Percentiles rank a stretch among this genome's conserved stretches.
Conservation (phyloP, 2,888 invertebrate genomes). For the Eumerus sabulonum region DNA sequence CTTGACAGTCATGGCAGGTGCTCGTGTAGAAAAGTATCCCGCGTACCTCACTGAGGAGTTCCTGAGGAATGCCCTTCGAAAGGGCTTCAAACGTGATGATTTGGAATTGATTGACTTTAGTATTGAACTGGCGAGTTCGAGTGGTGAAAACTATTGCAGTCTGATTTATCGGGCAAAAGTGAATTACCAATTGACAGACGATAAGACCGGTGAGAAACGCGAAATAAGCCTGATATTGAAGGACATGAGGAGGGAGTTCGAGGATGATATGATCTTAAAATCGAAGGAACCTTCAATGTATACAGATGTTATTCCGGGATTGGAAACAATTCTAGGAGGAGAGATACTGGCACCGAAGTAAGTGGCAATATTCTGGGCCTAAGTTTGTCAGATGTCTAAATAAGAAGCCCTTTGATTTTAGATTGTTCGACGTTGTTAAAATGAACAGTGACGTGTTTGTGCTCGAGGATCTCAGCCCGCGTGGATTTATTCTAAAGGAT, state of each 20-base stretch:
- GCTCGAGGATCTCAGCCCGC: slow-evolving; percentile 9
- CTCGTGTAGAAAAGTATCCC: not conserved
- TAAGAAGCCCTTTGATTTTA: not conserved
- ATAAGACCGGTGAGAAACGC: not conserved
- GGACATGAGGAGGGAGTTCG: slow-evolving; percentile 19
- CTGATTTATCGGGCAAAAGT: slow-evolving; percentile 23
- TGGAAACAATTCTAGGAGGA: slow-evolving; percentile 14
- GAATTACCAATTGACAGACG: not conserved
- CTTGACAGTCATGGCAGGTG: slow-evolving; percentile 11
- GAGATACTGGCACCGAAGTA: slow-evolving; percentile 19
- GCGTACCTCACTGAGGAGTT: slow-evolving; percentile 6
- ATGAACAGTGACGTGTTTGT: slow-evolving; percentile 15
- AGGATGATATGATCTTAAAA: slow-evolving; percentile 5
- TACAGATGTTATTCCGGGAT: slow-evolving; percentile 4
- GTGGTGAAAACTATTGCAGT: slow-evolving; percentile 41
- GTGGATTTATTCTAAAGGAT: slow-evolving; percentile 16
- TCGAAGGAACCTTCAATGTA: slow-evolving; percentile 21
- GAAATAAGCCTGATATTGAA: slow-evolving; percentile 19
- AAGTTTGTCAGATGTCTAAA: not conserved
- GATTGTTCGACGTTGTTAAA: slow-evolving; percentile 1
- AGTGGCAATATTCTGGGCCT: too few relatives aligned
- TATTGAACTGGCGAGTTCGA: not conserved
- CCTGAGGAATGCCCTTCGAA: slow-evolving; percentile 12
- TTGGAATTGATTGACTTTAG: slow-evolving; percentile 5
- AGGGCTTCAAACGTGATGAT: slow-evolving; percentile 6